These are phyloP conservation scores for Mus spretus DNA, from an alignment of 2,797 vertebrate species.

Conservation along the genomic window DNA sequence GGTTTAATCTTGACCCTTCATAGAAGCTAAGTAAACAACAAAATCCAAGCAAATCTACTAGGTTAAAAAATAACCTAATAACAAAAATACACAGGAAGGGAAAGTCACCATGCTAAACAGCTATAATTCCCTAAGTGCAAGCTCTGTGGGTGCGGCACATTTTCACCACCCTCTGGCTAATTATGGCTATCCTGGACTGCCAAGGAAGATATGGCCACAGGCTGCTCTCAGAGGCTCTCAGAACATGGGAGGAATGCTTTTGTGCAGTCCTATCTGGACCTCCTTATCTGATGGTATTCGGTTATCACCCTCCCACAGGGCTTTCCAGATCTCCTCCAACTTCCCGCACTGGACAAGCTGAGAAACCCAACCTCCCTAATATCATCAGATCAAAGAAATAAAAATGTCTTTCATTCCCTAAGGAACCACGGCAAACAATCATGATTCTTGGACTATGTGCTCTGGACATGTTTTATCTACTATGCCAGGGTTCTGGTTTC, in stretches of 20 bases:
- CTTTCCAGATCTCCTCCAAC: slow-evolving; percentile 54
- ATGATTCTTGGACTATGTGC: slow-evolving; percentile 22
- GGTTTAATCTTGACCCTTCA: slow-evolving; percentile 49
- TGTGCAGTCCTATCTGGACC: background rate
- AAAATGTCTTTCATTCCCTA: slow-evolving; percentile 63
- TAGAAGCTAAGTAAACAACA: slow-evolving; percentile 1
- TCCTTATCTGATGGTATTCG: slow-evolving; percentile 70
- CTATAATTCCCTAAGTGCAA: background rate
- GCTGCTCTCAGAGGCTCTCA: background rate
- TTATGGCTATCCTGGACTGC: background rate
- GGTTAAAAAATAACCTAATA: slow-evolving; percentile 28
- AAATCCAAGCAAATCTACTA: background rate
- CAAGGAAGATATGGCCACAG: slow-evolving; percentile 41
- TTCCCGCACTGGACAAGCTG: slow-evolving; percentile 54
- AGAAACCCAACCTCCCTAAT: slow-evolving; percentile 25
- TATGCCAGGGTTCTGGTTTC: background rate
- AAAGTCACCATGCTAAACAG: background rate
- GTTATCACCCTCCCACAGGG: slow-evolving; percentile 47
- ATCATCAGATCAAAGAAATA: slow-evolving; percentile 75
- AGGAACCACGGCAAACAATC: slow-evolving; percentile 39
- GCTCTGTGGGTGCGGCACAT: background rate
- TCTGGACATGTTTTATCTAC: background rate
- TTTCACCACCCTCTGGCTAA: slow-evolving; percentile 5
- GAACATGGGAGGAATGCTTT: background rate
- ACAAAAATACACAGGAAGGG: slow-evolving; percentile 8